Evolutionary conservation across 2,113 vertebrate species (phyloP).

Genomic region (Oryzias javanicus): DNA sequence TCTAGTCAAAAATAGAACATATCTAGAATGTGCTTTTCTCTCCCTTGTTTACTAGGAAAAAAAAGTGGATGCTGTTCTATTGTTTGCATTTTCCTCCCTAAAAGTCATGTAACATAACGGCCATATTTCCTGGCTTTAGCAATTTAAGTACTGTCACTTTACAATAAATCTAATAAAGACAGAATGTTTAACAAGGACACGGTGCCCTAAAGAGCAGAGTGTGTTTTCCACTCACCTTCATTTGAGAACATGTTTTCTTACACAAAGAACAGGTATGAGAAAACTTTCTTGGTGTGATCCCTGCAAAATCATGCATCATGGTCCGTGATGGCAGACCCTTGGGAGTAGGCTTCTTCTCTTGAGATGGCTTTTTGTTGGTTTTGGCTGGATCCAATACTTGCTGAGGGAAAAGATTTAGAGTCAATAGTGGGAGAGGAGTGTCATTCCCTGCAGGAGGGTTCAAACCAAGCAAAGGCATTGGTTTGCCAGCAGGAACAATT

Average conservation of each 20-base stretch:
- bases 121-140: too few species aligned
- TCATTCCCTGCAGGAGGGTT: not conserved
- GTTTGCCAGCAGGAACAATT: not conserved
- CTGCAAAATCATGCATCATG: constrained; percentile 95
- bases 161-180: too few species aligned
- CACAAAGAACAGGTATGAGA: constrained; percentile 97
- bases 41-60: too few species aligned
- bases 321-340: constrained; percentile 83
- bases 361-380: not conserved
- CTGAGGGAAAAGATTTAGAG: not conserved
- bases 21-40: too few species aligned
- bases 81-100: too few species aligned
- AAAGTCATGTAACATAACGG: too few species aligned
- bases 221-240: constrained; percentile 87
- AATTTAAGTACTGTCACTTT: too few species aligned
- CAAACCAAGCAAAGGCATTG: not conserved
- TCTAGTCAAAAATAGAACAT: too few species aligned
- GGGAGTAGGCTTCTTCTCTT: constrained; percentile 14
- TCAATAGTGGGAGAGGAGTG: not conserved
- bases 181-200: too few species aligned
- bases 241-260: constrained; percentile 89
- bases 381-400: not conserved
- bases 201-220: too few species aligned
- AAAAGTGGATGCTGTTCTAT: too few species aligned
- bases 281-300: constrained; percentile 87